Evolutionary conservation across 1,140 invertebrate species (phyloP), one percentile per base, ranked within the genome.

Genomic region (Leguminivora glycinivorella): DNA sequence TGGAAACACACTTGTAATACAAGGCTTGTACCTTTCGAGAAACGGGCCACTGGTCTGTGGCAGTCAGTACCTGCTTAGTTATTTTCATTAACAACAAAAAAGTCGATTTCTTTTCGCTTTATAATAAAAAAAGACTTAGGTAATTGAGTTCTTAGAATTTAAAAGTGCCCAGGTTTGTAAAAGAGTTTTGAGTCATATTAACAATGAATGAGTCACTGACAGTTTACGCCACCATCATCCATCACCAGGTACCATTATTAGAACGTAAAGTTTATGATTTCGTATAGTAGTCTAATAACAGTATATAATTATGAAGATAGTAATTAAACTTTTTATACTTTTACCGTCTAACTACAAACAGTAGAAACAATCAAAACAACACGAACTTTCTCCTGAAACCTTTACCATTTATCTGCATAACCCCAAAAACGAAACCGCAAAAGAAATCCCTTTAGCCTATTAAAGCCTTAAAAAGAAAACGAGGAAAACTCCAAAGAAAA

Each of bases 401-500:
- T 63, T 29, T 17, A 14, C 6, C 26, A n/a, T 34, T 29, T 17
- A 4, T 22, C 22, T 26, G 25, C 9, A 38, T n/a, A 67, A 24
- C 31, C 4, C 17, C 76, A 22, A 71, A 77, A 78, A 79, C 71
- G 75, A 76, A 82, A 79, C 72, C 69, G 74, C 77, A 69, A 72
- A 74, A 82, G 79, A 77, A 71, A 69, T 70, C 74, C 79, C 74
- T 79, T 73, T 76, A 73, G 72, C 71, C 70, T 71, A 76, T 82
- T 78, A 79, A 75, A 79, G 73, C 77, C 77, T 75, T 76, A 82
- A 84, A 82, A 80, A 69, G 69, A 60, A 77, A 81, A 82, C 74
- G 75, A 72, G 78, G 77, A 79, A 82, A 85, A 80, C 78, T 77
- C 70, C 78, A 67, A 77, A 82, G 77, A 80, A 85, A 75, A 85